These are phyloP conservation scores for Pandemis cinnamomeana DNA, from an alignment of 2,888 invertebrate species.

Conservation along the genomic window DNA sequence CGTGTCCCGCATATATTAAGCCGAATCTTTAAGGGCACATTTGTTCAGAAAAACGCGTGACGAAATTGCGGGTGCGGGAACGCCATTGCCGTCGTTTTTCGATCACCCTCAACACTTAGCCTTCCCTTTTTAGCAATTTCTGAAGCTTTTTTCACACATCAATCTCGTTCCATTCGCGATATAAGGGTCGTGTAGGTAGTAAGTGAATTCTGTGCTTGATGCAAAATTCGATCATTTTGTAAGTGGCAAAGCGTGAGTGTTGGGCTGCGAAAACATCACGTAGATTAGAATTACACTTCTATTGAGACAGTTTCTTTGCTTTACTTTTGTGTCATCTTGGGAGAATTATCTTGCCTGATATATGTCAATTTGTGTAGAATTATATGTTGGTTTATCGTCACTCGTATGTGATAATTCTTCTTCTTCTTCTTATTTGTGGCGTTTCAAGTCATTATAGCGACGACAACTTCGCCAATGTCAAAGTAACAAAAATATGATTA, in stretches of 20 bases:
- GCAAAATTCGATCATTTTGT: conserved; percentile 44
- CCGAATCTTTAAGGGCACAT: conserved; percentile 77
- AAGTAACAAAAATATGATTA: too few species aligned
- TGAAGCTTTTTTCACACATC: conserved; percentile 80
- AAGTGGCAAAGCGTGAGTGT: conserved; percentile 40
- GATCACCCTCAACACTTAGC: conserved; percentile 82
- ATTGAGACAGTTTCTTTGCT: background rate
- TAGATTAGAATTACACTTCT: background rate
- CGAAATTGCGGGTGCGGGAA: conserved; percentile 75
- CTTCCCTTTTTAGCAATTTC: conserved; percentile 83
- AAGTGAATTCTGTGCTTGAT: conserved; percentile 49
- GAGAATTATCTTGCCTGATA: background rate
- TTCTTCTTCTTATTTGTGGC: too few species aligned
- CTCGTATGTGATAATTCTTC: too few species aligned
- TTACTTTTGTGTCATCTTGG: background rate
- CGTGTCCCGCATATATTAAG: conserved; percentile 79
- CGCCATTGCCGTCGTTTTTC: conserved; percentile 70
- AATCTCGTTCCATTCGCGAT: conserved; percentile 73
- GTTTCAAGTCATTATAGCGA: too few species aligned
- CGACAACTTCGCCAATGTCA: too few species aligned
- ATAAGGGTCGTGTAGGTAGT: conserved; percentile 44
- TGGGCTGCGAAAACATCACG: conserved; percentile 34
- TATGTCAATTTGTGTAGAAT: background rate
- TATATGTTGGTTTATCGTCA: too few species aligned
- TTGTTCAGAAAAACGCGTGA: conserved; percentile 82